Evolutionary conservation across 2,888 invertebrate species (phyloP), one percentile per base, ranked within the genome.

Genomic region (Entomobrya multifasciata): DNA sequence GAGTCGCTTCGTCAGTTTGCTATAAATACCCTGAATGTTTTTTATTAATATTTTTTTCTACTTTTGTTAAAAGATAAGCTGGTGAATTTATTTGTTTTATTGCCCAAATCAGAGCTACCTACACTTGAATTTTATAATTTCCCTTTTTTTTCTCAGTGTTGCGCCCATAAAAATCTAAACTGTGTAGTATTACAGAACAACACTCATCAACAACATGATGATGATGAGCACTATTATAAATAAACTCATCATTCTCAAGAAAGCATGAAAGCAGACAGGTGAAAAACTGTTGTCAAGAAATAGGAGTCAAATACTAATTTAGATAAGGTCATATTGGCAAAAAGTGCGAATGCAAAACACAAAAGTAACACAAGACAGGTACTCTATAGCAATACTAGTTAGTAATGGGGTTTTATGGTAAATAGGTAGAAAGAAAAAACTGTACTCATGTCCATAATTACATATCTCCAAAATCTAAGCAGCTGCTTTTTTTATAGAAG

Each of bases 201-300:
- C 67, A 41, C 20, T 44, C 65, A 67, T 67, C 67, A 67, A 8
- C 44, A 41, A 44, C 41, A 13, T 13, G 15, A 25, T 57, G 11
- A 22, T 67, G 22, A 67, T 36, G 36, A 41, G 44, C 41, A 44
- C 67, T 25, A 70, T 70, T 70, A 47, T 70, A 49, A 67, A 70
- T 70, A 70, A 47, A 47, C 70, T 70, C 55, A 70, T 65, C 80
- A 49, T 72, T 27, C 30, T 47, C 62, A 13, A 25, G 55, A 30
- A 55, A 74, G 62, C 83, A 83, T 67, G 84, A 70, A 78, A 70
- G 78, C 78, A 70, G 47, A 85, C 83, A 83, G 83, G 83, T 83
- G 83, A 83, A 85, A 85, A 85, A 85, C 77, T 70, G 84, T 85
- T 85, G 84, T 85, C 84, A 85, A 85, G 84, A 85, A 85, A 47